These are phyloP conservation scores for Ypsolopha sequella DNA, from an alignment of 2,888 invertebrate species.

Conservation along the genomic window DNA sequence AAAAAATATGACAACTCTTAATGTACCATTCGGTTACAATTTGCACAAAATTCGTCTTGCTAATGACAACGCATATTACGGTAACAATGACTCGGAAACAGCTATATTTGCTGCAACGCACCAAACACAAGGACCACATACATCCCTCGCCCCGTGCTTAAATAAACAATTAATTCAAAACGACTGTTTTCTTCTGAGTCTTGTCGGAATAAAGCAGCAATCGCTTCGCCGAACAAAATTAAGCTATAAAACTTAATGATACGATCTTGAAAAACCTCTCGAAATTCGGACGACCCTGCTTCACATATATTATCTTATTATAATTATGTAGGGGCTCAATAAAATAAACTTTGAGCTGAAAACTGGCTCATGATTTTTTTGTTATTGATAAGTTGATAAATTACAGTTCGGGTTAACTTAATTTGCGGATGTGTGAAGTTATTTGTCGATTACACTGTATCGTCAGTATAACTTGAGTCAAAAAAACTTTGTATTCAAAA, in stretches of 20 bases:
- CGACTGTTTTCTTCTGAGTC: slow-evolving; percentile 11
- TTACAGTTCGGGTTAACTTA: too few species aligned
- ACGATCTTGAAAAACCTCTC: slow-evolving; percentile 27
- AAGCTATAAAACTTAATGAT: slow-evolving; percentile 51
- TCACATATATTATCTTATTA: slow-evolving; percentile 39
- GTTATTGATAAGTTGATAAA: too few species aligned
- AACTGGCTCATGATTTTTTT: too few species aligned
- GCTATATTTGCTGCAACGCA: slow-evolving; percentile 9
- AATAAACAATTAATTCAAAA: slow-evolving; percentile 30
- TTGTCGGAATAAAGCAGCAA: slow-evolving; percentile 8
- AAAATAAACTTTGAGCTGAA: too few species aligned
- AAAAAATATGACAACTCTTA: slow-evolving; percentile 21
- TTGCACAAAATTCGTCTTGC: slow-evolving; percentile 6
- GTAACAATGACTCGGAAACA: slow-evolving; percentile 11
- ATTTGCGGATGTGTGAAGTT: too few species aligned
- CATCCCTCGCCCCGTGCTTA: slow-evolving; percentile 18
- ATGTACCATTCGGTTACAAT: slow-evolving; percentile 19
- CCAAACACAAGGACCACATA: slow-evolving; percentile 22
- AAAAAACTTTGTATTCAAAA: too few species aligned
- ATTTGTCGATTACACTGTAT: too few species aligned
- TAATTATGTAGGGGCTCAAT: slow-evolving; percentile 20
- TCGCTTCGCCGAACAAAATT: slow-evolving; percentile 34
- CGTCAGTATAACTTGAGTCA: too few species aligned
- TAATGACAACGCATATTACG: slow-evolving; percentile 7
- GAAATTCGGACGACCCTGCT: slow-evolving; percentile 10